phyloP scores from a whole-genome alignment of 2,888 invertebrate genomes.

The Pandemis heparana region DNA sequence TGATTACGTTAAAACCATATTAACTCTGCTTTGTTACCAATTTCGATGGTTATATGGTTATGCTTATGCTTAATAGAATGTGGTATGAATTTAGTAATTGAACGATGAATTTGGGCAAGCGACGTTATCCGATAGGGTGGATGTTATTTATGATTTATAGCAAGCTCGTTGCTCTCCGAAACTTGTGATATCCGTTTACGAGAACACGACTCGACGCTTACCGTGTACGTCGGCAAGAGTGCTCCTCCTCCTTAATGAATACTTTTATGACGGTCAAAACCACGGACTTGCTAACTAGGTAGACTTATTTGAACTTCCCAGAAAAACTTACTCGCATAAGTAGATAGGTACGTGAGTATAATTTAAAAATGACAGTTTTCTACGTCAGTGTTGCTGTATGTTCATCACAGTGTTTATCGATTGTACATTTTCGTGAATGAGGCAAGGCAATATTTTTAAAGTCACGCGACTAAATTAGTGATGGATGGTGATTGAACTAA shows the following conservation, averaged over 20 bases:
- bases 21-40: not conserved
- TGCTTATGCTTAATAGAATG: not conserved
- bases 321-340: no score
- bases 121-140: not conserved
- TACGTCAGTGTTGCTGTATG: no score
- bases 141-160: conserved; percentile 6
- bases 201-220: not conserved
- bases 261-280: conserved; percentile 2
- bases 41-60: not conserved
- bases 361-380: no score
- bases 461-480: no score
- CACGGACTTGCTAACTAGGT: not conserved
- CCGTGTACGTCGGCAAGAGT: not conserved
- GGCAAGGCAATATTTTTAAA: no score
- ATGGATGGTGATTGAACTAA: no score
- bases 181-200: not conserved
- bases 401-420: no score
- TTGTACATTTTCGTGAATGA: no score
- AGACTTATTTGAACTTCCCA: not conserved
- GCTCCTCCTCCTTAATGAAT: conserved; percentile 11
- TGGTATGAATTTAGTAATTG: not conserved
- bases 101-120: not conserved
- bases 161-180: not conserved
- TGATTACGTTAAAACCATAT: conserved; percentile 1
- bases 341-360: no score